phyloP scores from a whole-genome alignment of 2,888 invertebrate species.

The Orchesellides sinensis region DNA sequence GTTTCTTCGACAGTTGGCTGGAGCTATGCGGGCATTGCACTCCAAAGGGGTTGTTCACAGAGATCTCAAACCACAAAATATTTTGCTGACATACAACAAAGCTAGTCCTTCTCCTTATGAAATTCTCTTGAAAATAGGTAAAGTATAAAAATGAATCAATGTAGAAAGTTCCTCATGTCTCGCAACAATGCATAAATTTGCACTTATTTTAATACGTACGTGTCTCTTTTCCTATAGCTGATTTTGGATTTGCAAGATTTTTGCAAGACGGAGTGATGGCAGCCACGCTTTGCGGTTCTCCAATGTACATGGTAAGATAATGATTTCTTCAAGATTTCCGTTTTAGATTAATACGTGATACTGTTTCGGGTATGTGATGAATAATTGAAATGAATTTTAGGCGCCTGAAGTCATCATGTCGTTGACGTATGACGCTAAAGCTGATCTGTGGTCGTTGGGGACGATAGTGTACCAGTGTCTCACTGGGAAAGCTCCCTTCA shows the following conservation, averaged over 20 bases:
- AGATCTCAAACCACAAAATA: constrained; percentile 99
- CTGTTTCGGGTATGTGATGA: not conserved
- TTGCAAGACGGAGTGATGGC: constrained; percentile 99
- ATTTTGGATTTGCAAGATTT: constrained; percentile 99
- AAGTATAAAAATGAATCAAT: too few relatives aligned
- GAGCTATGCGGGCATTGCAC: constrained; percentile 97
- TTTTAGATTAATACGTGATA: not conserved
- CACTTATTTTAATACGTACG: constrained; percentile 26
- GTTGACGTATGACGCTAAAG: constrained; percentile 98
- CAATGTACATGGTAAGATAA: constrained; percentile 95
- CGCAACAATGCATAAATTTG: not conserved
- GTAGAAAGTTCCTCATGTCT: too few relatives aligned
- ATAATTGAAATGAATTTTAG: constrained; percentile 78
- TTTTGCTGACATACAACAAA: constrained; percentile 91
- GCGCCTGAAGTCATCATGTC: constrained; percentile 99
- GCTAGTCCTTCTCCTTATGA: constrained; percentile 86
- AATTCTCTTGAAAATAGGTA: constrained; percentile 96
- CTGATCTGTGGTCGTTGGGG: constrained; percentile 99
- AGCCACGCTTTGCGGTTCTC: constrained; percentile 98
- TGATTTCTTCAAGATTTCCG: constrained; percentile 50
- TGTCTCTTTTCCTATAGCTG: constrained; percentile 83
- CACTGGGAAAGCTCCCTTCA: constrained; percentile 98
- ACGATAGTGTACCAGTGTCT: constrained; percentile 99
- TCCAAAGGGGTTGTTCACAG: constrained; percentile 99
- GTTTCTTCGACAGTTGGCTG: constrained; percentile 97